These are phyloP conservation scores for Mimas tiliae DNA, from an alignment of 2,888 invertebrate species.

Conservation along the genomic window DNA sequence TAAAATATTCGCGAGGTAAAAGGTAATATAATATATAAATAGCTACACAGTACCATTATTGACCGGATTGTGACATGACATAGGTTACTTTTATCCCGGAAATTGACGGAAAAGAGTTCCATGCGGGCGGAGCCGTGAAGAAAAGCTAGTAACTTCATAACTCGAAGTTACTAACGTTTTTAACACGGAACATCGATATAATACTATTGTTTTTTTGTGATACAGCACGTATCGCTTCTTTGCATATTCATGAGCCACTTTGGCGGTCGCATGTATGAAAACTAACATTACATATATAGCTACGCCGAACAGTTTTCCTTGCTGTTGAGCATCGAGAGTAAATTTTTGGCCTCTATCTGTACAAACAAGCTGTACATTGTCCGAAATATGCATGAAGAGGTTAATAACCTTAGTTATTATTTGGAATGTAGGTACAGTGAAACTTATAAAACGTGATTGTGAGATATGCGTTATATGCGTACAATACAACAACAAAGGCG, in stretches of 20 bases:
- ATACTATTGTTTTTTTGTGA: background rate
- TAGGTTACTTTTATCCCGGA: too few relatives aligned
- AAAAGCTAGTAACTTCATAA: background rate
- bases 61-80: too few relatives aligned
- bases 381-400: conserved; percentile 21
- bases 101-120: too few relatives aligned
- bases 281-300: background rate
- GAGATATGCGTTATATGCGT: too few relatives aligned
- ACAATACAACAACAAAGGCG: too few relatives aligned
- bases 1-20: background rate
- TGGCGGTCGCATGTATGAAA: conserved; percentile 10
- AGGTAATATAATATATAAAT: background rate
- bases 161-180: background rate
- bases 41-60: too few relatives aligned
- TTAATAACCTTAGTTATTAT: conserved; percentile 14
- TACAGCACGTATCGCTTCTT: background rate
- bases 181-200: background rate
- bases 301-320: background rate
- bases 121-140: too few relatives aligned
- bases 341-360: conserved; percentile 5
- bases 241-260: conserved; percentile 18
- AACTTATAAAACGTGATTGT: background rate
- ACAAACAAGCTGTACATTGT: background rate
- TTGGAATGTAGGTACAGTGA: background rate
- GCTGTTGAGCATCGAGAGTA: background rate